phyloP scores from a whole-genome alignment of 2,888 invertebrate genomes.

The Oscheius sp. region DNA sequence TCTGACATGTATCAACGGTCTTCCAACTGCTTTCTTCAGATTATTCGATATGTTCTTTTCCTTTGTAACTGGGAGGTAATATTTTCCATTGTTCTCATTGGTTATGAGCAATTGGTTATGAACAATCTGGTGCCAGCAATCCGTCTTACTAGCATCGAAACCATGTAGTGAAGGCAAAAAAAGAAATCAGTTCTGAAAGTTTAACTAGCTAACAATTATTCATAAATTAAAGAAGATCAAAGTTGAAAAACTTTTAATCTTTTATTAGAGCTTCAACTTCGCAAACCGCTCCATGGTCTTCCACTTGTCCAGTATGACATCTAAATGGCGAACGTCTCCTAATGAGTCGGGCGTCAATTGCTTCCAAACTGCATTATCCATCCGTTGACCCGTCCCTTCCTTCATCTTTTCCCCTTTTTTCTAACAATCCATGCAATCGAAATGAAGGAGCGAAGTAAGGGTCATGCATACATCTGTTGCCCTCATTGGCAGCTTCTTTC shows the following conservation, averaged over 20 bases:
- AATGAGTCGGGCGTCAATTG: background rate
- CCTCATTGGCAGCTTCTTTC: slow-evolving; percentile 23
- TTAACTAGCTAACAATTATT: no score
- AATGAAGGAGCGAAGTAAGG: slow-evolving; percentile 16
- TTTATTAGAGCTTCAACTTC: background rate
- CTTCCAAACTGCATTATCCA: background rate
- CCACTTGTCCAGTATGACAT: background rate
- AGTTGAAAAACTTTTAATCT: background rate
- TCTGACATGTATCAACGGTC: no score
- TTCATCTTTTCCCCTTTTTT: background rate
- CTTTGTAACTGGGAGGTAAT: no score
- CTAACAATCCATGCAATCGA: slow-evolving; percentile 9
- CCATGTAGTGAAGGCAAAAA: no score
- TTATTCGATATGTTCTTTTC: no score
- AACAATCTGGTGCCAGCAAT: no score
- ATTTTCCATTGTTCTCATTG: no score
- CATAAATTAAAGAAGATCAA: background rate
- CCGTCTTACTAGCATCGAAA: no score
- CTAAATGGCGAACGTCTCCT: background rate
- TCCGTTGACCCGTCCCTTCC: background rate
- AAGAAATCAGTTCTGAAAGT: no score
- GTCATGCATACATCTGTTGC: slow-evolving; percentile 24
- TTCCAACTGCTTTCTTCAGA: no score
- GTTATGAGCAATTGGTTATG: no score
- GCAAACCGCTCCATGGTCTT: background rate